These are phyloP conservation scores for Seison nebaliae DNA, from an alignment of 1,140 invertebrate species.

Conservation along the genomic window DNA sequence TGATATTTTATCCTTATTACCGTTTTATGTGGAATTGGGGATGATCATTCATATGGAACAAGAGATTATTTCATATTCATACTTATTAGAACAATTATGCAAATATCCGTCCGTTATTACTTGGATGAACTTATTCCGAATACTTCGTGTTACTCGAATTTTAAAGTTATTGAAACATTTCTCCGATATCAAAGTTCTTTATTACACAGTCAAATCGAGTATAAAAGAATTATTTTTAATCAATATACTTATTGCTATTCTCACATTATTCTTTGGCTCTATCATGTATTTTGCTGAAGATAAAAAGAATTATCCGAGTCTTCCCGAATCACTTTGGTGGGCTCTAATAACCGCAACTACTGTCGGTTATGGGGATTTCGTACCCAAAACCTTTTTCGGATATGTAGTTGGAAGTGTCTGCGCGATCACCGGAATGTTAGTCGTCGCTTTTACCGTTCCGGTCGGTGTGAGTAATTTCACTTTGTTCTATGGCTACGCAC, in stretches of 20 bases:
- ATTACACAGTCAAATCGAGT: conserved; percentile 18
- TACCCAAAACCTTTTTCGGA: conserved; percentile 17
- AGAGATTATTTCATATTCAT: not conserved
- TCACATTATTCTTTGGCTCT: conserved; percentile 18
- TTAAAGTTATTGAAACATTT: conserved; percentile 18
- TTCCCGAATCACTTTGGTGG: conserved; percentile 21
- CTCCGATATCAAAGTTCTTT: conserved; percentile 17
- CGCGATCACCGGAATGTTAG: conserved; percentile 19
- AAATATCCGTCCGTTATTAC: not conserved
- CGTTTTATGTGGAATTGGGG: conserved; percentile 14
- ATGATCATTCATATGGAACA: not conserved
- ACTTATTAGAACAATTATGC: too few species aligned
- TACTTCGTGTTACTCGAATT: conserved; percentile 17
- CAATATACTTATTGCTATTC: conserved; percentile 17
- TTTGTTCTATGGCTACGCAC: conserved; percentile 15
- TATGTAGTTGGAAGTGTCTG: conserved; percentile 19
- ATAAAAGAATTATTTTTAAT: conserved; percentile 18
- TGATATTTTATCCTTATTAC: conserved; percentile 17
- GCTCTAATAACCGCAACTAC: conserved; percentile 22
- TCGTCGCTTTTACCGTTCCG: conserved; percentile 20
- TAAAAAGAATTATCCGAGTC: conserved; percentile 16
- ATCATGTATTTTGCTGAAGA: conserved; percentile 17
- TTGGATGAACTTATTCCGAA: conserved; percentile 11
- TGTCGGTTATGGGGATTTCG: conserved; percentile 20
- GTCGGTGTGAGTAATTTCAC: conserved; percentile 22